Evolutionary conservation across 2,888 invertebrate species (phyloP), one percentile per base, ranked within the genome.

Genomic region (Galeopsomyia nigrocyanea): DNA sequence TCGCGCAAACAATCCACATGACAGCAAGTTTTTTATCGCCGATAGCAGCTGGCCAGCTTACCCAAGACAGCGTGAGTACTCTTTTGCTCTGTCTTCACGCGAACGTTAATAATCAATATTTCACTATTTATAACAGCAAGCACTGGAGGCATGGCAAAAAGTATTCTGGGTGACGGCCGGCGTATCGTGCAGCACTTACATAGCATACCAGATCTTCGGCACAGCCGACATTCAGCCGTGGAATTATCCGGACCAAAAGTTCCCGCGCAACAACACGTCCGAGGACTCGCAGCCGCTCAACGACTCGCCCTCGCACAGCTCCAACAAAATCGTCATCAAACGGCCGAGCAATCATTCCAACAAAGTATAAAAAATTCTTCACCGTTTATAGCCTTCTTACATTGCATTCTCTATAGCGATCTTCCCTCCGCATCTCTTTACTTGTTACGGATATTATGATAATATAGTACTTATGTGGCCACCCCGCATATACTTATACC

Each of bases 1-100:
- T 92, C 83, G 92, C 92, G 77, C 92, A 93, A 87, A 92, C 92
- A n/a, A 92, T 93, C 79, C 92, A 92, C 84, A 93, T 93, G 92
- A 90, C 91, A 14, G 92, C 92, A 39, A 92, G 92, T 79, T 93
- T 92, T 81, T 80, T 92, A 50, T 92, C 92, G 63, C 92, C 92
- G 0, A 83, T 92, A 68, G 90, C 89, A 19, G 90, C 91, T 76
- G 92, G 92, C 76, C 86, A 89, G 75, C 84, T 92, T 70, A 88
- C 91, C 22, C 87, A 89, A 77, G 87, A 90, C 76, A 89, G 89
- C 81, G 92, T 90, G 83, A 88, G 87, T 84, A 10, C 46, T 57
- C 63, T 51, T 57, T 19, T 57, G 56, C 63, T 70, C 17, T 31
- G 5, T 26, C 19, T 58, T 60, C 7, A 14, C 5, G 1, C 10